Base-by-base conservation (phyloP, 2,888 invertebrate species). In the Tetheella fluctuosa region DNA sequence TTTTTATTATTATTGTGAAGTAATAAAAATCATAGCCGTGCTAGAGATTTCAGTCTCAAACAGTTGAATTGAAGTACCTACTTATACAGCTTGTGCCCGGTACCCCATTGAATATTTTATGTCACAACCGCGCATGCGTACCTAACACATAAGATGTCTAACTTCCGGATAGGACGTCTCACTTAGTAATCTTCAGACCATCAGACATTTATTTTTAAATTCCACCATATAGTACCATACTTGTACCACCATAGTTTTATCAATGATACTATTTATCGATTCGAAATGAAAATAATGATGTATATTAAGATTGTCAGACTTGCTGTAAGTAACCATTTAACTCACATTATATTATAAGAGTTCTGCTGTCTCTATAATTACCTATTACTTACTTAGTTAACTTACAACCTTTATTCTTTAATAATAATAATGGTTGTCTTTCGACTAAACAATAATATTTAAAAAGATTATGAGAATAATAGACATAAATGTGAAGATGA, bases 81-180 rank as follows among this genome's bases (percentile, higher is more conserved):
- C 34, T 55, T 28, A 8, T 28, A 17, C 17, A 54, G 28, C 28
- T 28, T 25, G 30, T 30, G 54, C 56, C 42, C 55, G 57, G 57
- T 54, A 62, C 56, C 65, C 70, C 69, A 67, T 69, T 72, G 74
- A 81, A 82, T 81, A 76, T 82, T 82, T 76, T 59, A 82, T 76
- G 23, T 64, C 59, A 48, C 54, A 61, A 58, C 69, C 57, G 78
- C 80, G 81, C 82, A 79, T 73, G 80, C 80, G 75, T 73, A 23
- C 23, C 42, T 15, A 4, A 23, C 37, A 55, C 57, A 59, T 70
- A 64, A 72, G 70, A 77, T 75, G 71, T 79, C 70, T 67, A 69
- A 70, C 62, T 73, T 71, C 54, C 64, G 52, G 64, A 64, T 59
- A 59, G n/a, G 59, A 61, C 56, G 55, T 57, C 57, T 64, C 61